phyloP scores from a whole-genome alignment of 37 sponge, comb jelly and placozoan species.

The Cliona cf. orientalis region DNA sequence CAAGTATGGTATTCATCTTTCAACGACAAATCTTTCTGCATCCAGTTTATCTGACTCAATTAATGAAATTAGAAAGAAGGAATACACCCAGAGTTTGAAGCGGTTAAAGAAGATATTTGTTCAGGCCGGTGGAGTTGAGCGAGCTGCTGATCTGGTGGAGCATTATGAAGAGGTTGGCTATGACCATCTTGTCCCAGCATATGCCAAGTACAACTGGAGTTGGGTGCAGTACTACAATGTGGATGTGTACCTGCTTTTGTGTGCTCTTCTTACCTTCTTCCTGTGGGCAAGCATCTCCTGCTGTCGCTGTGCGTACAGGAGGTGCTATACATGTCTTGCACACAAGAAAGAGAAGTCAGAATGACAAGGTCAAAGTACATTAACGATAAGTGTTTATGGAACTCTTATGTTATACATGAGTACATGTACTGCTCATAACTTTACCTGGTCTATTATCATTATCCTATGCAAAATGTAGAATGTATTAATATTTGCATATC shows the following conservation, averaged over 20 bases:
- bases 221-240: conserved; percentile 72
- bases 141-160: conserved; percentile 70
- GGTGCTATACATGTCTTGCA: too few relatives aligned
- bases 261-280: too few relatives aligned
- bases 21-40: not conserved
- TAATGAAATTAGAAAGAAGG: not conserved
- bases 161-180: conserved; percentile 65
- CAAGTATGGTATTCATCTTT: conserved; percentile 8
- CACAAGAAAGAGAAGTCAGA: too few relatives aligned
- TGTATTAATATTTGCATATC: too few relatives aligned
- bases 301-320: too few relatives aligned
- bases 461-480: too few relatives aligned
- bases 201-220: conserved; percentile 68
- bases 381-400: too few relatives aligned
- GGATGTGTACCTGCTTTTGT: conserved; percentile 55
- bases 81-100: conserved; percentile 5
- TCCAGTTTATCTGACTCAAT: conserved; percentile 8
- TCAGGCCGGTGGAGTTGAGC: conserved; percentile 48
- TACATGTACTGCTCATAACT: too few relatives aligned
- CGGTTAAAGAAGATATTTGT: conserved; percentile 33
- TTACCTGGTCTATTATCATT: too few relatives aligned
- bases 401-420: too few relatives aligned
- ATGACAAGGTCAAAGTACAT: too few relatives aligned
- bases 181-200: conserved; percentile 63
- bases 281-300: too few relatives aligned